Evolutionary conservation across 2,113 vertebrate species (phyloP), one percentile per base, ranked within the genome.

Genomic region (Rhadina sibilatrix): DNA sequence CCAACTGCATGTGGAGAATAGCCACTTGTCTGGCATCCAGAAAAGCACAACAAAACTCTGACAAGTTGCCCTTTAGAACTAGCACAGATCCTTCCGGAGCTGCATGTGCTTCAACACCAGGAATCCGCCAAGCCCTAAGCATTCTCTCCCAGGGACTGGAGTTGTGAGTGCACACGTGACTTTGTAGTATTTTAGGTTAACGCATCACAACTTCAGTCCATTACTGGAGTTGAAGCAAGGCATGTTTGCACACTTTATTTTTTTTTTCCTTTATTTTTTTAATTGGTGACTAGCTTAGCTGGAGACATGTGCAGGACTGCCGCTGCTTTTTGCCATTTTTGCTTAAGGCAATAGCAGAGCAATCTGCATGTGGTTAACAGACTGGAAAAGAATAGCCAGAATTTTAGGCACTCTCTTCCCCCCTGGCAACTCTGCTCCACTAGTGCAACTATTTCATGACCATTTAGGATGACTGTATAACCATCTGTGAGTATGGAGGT

Each of bases 11-110:
- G 46, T 93, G 59, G 88, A 94, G 56, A 79, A 30, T 6, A 23
- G 75, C 75, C 79, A 80, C 65, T 86, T 86, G 83, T 88, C 92
- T 65, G 81, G 76, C 72, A 93, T 74, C 76, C 76, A 94, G 72
- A 83, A 78, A 63, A 95, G 49, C 61, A 82, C 16, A 49, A 52
- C 44, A 81, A 40, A 87, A 60, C 57, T 68, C 46, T 64, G 77
- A 79, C 84, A 82, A 84, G 59, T 15, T 80, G 82, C 83, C 90
- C 82, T 94, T 94, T 74, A 94, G 75, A 85, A 77, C 33, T 44
- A 61, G 92, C 71, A 54, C 54, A 79, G 20, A 85, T 87, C 87
- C 63, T 87, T 87, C 87, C 1, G 0, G 63, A 79, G n/a, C 74
- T 84, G 46, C 52, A 1, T 19, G 42, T 44, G 17, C 49, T 78